Evolutionary conservation across 2,888 invertebrate genomes (phyloP).

Genomic region (Drosophila flavopinicola): DNA sequence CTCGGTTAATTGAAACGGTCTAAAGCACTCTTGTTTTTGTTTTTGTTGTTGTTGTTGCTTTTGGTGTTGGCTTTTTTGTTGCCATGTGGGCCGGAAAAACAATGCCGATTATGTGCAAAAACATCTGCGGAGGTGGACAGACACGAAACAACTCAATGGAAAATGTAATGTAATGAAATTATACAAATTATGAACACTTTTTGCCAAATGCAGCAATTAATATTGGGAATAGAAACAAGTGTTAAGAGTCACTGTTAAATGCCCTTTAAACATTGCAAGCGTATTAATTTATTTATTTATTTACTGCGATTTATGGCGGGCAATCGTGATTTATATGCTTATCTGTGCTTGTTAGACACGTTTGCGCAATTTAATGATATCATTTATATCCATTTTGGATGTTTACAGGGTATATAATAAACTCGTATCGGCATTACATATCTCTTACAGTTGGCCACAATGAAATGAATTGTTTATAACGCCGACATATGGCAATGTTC

Average conservation of each 20-base stretch:
- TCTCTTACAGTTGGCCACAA: slow-evolving; percentile 28
- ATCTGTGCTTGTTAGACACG: neutral
- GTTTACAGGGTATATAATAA: slow-evolving; percentile 38
- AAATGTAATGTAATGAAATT: neutral
- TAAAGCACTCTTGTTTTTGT: slow-evolving; percentile 16
- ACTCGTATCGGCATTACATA: slow-evolving; percentile 32
- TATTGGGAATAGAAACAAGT: neutral
- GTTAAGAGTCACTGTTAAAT: too few species aligned
- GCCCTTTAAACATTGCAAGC: too few species aligned
- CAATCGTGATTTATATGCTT: slow-evolving; percentile 1
- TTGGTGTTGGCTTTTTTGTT: too few species aligned
- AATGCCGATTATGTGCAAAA: slow-evolving; percentile 57
- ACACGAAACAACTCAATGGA: slow-evolving; percentile 9
- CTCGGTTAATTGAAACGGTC: slow-evolving; percentile 24
- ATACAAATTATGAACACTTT: neutral
- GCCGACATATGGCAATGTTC: slow-evolving; percentile 25
- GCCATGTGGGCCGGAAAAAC: slow-evolving; percentile 51
- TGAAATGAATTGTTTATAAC: slow-evolving; percentile 56
- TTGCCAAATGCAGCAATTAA: neutral
- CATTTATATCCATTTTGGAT: neutral
- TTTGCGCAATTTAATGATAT: neutral
- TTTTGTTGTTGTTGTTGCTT: too few species aligned
- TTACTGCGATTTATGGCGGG: neutral
- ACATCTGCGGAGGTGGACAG: slow-evolving; percentile 60
- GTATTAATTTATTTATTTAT: too few species aligned